Evolutionary conservation across 2,888 invertebrate species (phyloP).

Genomic region (Rhagonycha lutea): DNA sequence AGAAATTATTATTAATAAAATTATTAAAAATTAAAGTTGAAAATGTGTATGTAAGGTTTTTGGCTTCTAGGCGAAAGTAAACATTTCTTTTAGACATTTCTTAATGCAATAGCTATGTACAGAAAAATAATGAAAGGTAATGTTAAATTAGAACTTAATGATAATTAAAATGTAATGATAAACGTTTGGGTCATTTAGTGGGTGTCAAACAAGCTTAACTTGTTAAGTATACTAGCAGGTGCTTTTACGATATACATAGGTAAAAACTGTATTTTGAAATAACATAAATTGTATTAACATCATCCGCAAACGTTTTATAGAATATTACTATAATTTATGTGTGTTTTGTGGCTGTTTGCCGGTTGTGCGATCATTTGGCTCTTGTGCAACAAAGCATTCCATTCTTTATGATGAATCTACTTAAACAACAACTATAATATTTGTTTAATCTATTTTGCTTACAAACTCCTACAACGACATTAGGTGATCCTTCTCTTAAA

Average conservation of each 20-base stretch:
- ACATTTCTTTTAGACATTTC: background rate
- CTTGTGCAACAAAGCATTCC: constrained; percentile 13
- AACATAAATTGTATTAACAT: constrained; percentile 18
- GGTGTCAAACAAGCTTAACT: constrained; percentile 10
- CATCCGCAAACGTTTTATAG: constrained; percentile 11
- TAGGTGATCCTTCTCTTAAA: background rate
- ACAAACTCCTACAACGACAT: background rate
- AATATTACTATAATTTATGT: constrained; percentile 17
- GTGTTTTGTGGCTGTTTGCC: constrained; percentile 17
- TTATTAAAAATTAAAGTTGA: background rate
- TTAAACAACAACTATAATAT: background rate
- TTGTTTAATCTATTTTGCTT: constrained; percentile 2
- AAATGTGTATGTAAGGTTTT: background rate
- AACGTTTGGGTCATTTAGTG: constrained; percentile 4
- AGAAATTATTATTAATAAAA: background rate
- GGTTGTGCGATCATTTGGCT: constrained; percentile 18
- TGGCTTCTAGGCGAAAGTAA: background rate
- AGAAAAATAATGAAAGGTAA: background rate
- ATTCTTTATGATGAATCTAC: constrained; percentile 11
- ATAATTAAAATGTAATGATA: background rate
- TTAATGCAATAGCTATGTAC: background rate
- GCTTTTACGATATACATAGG: constrained; percentile 7
- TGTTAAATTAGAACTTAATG: background rate
- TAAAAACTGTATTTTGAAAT: constrained; percentile 15
- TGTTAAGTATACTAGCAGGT: constrained; percentile 10